These are phyloP conservation scores for Blera fallax DNA, from an alignment of 2,888 invertebrate genomes.

Conservation along the genomic window DNA sequence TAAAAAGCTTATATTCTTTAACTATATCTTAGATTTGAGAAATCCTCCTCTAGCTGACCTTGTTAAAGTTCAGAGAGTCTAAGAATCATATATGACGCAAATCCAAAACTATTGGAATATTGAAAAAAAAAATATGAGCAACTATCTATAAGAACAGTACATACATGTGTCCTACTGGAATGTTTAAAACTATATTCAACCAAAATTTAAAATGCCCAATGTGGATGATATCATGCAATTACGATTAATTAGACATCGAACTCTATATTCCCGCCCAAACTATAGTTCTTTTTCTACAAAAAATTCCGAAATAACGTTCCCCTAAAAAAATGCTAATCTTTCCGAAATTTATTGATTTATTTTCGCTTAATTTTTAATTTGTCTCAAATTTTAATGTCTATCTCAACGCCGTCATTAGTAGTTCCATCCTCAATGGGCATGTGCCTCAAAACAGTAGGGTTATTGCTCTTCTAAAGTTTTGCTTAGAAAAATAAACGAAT, in stretches of 20 bases:
- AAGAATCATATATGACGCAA: conserved; percentile 22
- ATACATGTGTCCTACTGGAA: conserved; percentile 2
- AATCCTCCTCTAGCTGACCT: background rate
- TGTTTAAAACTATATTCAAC: conserved; percentile 7
- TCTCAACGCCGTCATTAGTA: background rate
- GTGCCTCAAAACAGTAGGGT: conserved; percentile 19
- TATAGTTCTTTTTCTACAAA: background rate
- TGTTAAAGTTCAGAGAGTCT: background rate
- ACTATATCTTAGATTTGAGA: no score
- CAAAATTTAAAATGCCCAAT: conserved; percentile 10
- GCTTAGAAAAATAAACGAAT: conserved; percentile 11
- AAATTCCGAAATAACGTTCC: no score
- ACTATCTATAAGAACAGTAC: background rate
- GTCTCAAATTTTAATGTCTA: conserved; percentile 7
- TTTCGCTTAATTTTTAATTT: conserved; percentile 12
- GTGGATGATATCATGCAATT: conserved; percentile 47
- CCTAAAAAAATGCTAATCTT: background rate
- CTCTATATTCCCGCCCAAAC: background rate
- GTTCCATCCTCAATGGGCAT: background rate
- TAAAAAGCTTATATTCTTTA: no score
- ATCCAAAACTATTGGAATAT: conserved; percentile 23
- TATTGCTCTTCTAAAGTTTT: conserved; percentile 44
- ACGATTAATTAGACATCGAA: conserved; percentile 25
- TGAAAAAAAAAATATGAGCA: background rate
- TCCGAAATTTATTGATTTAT: background rate